Evolutionary conservation across 2,888 invertebrate genomes (phyloP).

Genomic region (Conchocele bisecta): DNA sequence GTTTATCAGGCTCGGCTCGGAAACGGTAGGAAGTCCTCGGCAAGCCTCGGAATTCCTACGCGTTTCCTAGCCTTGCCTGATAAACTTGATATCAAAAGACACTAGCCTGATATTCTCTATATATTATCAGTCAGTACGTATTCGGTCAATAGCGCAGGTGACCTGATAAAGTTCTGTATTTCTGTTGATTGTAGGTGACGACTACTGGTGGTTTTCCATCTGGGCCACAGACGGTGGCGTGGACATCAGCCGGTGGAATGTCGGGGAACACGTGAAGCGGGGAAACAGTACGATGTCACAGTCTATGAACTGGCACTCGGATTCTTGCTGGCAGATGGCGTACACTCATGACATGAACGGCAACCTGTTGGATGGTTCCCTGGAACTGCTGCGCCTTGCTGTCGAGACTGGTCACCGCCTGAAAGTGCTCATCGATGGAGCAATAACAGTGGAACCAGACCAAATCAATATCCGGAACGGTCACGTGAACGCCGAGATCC

Average conservation of each 20-base stretch:
- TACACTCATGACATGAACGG: constrained; percentile 56
- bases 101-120: too few relatives aligned
- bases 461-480: constrained; percentile 54
- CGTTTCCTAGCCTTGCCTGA: too few relatives aligned
- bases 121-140: too few relatives aligned
- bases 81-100: too few relatives aligned
- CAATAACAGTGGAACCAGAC: constrained; percentile 54
- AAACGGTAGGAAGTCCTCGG: too few relatives aligned
- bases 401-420: constrained; percentile 56
- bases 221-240: constrained; percentile 58
- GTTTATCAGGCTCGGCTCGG: too few relatives aligned
- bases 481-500: constrained; percentile 54
- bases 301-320: constrained; percentile 57
- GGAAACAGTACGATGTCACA: constrained; percentile 57
- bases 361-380: constrained; percentile 48
- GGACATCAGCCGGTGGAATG: constrained; percentile 58
- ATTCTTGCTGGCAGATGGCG: constrained; percentile 60
- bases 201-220: constrained; percentile 60
- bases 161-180: not conserved
- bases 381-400: constrained; percentile 46
- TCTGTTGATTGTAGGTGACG: constrained; percentile 17
- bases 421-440: constrained; percentile 53
- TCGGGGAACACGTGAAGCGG: constrained; percentile 56
- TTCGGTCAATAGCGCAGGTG: too few relatives aligned
- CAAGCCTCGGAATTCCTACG: too few relatives aligned